Percentiles rank a stretch among this genome's conserved stretches.
phyloP scores from a whole-genome alignment of 2,888 invertebrate genomes.

The Gandaritis pyraliata region DNA sequence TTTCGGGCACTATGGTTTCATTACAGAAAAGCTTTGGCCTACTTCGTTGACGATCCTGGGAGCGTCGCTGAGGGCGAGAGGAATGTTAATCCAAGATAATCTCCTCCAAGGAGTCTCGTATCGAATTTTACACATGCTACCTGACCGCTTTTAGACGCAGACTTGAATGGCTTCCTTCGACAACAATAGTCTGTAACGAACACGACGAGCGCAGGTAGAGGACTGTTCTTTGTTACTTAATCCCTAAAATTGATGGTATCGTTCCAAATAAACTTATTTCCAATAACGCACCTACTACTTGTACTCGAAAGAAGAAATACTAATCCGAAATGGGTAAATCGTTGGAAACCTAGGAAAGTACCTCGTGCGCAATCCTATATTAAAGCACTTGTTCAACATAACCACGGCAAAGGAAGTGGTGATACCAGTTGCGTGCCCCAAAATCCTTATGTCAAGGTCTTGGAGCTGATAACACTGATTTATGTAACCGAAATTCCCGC shows the following conservation, averaged over 20 bases:
- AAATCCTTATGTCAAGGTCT: conserved; percentile 54
- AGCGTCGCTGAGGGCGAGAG: conserved; percentile 56
- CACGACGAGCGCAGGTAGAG: conserved; percentile 68
- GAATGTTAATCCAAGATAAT: conserved; percentile 82
- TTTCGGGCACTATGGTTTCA: conserved; percentile 61
- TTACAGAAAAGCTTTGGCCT: conserved; percentile 65
- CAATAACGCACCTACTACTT: conserved; percentile 16
- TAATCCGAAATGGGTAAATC: conserved; percentile 5
- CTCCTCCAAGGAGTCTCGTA: conserved; percentile 65
- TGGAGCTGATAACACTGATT: conserved; percentile 57
- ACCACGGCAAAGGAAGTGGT: conserved; percentile 30
- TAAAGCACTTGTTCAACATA: conserved; percentile 31
- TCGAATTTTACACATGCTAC: conserved; percentile 80
- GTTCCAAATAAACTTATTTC: conserved; percentile 30
- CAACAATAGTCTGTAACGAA: conserved; percentile 65
- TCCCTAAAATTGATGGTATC: conserved; percentile 40
- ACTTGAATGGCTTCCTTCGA: conserved; percentile 74
- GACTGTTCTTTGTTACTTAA: conserved; percentile 55
- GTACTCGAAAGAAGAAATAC: background rate
- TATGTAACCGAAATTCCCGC: conserved; percentile 50
- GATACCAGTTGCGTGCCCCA: conserved; percentile 57
- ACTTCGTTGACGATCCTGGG: conserved; percentile 57
- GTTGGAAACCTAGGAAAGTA: conserved; percentile 17
- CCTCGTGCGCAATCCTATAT: conserved; percentile 19
- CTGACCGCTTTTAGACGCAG: conserved; percentile 72